phyloP scores from a whole-genome alignment of 2,797 vertebrate species.

The Myotis findleyi region DNA sequence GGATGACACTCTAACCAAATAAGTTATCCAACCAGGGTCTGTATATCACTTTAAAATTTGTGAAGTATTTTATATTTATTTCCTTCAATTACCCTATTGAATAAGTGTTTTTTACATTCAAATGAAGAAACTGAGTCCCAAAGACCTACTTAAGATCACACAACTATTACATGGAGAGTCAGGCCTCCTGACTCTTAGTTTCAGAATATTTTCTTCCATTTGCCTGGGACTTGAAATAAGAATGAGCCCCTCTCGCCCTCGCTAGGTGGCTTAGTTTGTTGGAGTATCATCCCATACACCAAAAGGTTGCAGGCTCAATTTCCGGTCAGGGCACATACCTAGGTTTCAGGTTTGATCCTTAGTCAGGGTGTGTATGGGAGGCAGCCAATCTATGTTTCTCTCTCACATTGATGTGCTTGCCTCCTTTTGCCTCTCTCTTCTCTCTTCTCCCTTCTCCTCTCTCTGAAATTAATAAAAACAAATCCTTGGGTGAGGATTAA shows the following conservation, averaged over 20 bases:
- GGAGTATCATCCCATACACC: background rate
- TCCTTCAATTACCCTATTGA: background rate
- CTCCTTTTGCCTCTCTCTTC: background rate
- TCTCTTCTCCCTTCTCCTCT: background rate
- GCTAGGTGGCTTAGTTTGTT: background rate
- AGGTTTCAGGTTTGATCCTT: background rate
- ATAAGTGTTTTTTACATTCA: slow-evolving; percentile 26
- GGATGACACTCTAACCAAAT: too few species aligned
- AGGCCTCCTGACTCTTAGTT: background rate
- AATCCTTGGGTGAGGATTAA: background rate
- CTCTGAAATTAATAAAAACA: background rate
- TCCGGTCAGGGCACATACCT: background rate
- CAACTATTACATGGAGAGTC: background rate
- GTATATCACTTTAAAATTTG: background rate
- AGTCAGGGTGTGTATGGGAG: background rate
- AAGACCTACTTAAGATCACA: background rate
- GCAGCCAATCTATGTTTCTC: background rate
- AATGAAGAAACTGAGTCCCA: slow-evolving; percentile 28
- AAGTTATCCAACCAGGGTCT: too few species aligned
- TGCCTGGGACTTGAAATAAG: slow-evolving; percentile 1
- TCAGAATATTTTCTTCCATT: slow-evolving; percentile 36
- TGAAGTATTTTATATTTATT: background rate
- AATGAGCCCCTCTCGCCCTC: background rate
- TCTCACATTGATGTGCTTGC: background rate
- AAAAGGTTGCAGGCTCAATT: background rate